phyloP scores from a whole-genome alignment of 64 coral and sea anemone genomes.

The Exaiptasia diaphana region DNA sequence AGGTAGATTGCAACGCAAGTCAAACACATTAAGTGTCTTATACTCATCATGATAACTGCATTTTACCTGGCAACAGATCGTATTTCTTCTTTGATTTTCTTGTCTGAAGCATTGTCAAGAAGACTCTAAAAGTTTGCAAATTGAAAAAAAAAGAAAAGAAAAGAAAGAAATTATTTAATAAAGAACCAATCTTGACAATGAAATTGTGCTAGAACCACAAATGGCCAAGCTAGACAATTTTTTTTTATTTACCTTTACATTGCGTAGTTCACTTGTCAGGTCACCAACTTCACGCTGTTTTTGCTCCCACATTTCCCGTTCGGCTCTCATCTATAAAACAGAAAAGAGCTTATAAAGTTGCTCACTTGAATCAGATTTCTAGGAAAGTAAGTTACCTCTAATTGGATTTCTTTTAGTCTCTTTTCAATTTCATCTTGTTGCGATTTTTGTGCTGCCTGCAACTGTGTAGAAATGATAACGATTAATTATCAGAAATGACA shows the following conservation, averaged over 20 bases:
- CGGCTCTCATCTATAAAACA: conserved; percentile 72
- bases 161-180: background rate
- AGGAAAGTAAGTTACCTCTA: conserved; percentile 49
- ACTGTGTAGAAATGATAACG: conserved; percentile 23
- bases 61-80: conserved; percentile 69
- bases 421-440: conserved; percentile 90
- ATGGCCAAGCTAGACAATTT: background rate
- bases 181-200: background rate
- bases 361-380: background rate
- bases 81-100: conserved; percentile 69
- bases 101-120: conserved; percentile 74
- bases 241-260: conserved; percentile 71
- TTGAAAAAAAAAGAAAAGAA: background rate
- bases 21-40: no score
- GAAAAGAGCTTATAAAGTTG: background rate
- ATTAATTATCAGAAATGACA: background rate
- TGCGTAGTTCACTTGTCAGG: conserved; percentile 83
- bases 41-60: no score
- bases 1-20: no score
- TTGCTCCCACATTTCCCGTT: conserved; percentile 88
- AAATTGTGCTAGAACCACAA: background rate
- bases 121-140: conserved; percentile 45
- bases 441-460: conserved; percentile 83
- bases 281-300: conserved; percentile 93
- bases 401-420: conserved; percentile 82